Evolutionary conservation across 1,140 invertebrate species (phyloP).

Genomic region (Orussus abietinus): DNA sequence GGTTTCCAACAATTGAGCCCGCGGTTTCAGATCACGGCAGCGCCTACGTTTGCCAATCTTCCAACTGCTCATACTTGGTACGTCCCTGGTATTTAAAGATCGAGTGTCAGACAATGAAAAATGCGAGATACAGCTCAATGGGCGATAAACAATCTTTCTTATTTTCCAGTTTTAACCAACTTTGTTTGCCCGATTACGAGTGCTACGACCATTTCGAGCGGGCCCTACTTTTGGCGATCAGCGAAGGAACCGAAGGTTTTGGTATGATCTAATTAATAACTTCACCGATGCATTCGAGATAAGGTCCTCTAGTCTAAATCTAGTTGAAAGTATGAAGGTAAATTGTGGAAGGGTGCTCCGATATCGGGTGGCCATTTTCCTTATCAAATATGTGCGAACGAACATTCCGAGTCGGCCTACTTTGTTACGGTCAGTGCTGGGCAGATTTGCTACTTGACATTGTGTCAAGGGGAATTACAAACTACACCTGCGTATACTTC

Average conservation of each 20-base stretch:
- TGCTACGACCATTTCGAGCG: slow-evolving; percentile 91
- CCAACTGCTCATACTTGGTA: slow-evolving; percentile 93
- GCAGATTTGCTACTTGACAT: too few relatives aligned
- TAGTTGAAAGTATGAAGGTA: too few relatives aligned
- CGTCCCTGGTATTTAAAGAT: slow-evolving; percentile 22
- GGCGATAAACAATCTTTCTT: too few relatives aligned
- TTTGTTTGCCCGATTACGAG: slow-evolving; percentile 93
- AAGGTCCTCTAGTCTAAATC: slow-evolving; percentile 12
- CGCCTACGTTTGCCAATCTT: slow-evolving; percentile 83
- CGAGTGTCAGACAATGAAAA: slow-evolving; percentile 1
- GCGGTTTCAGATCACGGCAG: slow-evolving; percentile 85
- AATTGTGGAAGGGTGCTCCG: too few relatives aligned
- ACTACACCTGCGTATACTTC: too few relatives aligned
- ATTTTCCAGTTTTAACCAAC: slow-evolving; percentile 86
- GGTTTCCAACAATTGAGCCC: slow-evolving; percentile 86
- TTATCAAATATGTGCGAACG: too few relatives aligned
- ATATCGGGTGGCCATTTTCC: too few relatives aligned
- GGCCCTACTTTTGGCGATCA: slow-evolving; percentile 85
- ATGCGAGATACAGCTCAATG: too few relatives aligned
- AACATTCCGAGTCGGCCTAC: too few relatives aligned
- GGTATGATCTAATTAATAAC: slow-evolving; percentile 72
- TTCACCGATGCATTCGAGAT: slow-evolving; percentile 9
- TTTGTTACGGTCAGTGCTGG: too few relatives aligned
- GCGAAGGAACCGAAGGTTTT: slow-evolving; percentile 93
- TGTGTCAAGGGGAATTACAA: too few relatives aligned